Evolutionary conservation across 2,113 vertebrate genomes (phyloP).

Genomic region (Zosterops borbonicus): DNA sequence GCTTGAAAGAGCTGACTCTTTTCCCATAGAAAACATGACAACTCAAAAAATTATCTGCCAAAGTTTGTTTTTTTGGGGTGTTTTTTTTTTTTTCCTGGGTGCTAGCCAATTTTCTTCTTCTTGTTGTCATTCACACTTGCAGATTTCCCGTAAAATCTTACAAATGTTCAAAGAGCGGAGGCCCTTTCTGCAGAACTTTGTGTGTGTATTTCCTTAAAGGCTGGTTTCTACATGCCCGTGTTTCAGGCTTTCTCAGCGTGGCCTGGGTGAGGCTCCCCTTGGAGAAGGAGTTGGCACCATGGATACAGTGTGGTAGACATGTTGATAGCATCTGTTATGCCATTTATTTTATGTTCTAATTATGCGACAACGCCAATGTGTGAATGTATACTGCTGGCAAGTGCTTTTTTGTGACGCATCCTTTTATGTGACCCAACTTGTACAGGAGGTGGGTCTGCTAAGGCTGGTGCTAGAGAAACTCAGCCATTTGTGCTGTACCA

Average conservation of each 20-base stretch:
- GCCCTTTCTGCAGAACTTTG: conserved; percentile 17
- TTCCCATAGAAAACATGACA: conserved; percentile 39
- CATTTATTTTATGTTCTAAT: conserved; percentile 19
- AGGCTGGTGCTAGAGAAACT: background rate
- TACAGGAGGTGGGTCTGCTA: background rate
- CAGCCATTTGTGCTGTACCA: background rate
- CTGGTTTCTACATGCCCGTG: background rate
- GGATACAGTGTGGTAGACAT: conserved; percentile 8
- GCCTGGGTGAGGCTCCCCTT: background rate
- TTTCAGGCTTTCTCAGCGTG: background rate
- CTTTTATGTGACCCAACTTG: background rate
- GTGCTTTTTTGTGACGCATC: background rate
- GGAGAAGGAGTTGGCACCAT: background rate
- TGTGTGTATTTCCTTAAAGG: background rate
- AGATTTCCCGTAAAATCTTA: conserved; percentile 11
- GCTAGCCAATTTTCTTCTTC: conserved; percentile 22
- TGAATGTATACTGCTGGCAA: background rate
- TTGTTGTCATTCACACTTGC: conserved; percentile 31
- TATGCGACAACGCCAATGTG: background rate
- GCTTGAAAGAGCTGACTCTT: conserved; percentile 26
- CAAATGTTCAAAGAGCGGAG: background rate
- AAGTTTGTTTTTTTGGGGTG: background rate
- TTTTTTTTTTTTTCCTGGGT: background rate
- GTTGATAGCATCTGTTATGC: background rate
- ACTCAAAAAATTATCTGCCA: conserved; percentile 43